A percentile compares a stretch with the other conserved stretches of the same genome.
Conservation (phyloP, 2,113 vertebrate genomes). For the Saccopteryx leptura region DNA sequence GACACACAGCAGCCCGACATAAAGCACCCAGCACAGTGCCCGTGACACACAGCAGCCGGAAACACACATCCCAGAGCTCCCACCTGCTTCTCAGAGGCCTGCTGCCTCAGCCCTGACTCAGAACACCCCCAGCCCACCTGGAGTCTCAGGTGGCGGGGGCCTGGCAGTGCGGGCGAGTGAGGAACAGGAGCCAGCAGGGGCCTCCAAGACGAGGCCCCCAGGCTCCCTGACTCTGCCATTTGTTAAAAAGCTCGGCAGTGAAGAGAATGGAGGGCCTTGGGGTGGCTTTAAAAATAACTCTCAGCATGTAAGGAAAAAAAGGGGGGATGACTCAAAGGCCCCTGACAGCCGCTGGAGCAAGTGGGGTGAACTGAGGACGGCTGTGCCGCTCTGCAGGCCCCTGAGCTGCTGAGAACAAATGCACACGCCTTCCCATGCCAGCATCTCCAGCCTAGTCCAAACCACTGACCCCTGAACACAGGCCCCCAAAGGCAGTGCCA, state of each 20-base stretch:
- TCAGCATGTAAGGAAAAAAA: not conserved
- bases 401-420: not conserved
- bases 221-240: not conserved
- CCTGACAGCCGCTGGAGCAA: not conserved
- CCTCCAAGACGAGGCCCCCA: not conserved
- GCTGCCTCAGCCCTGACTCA: not conserved
- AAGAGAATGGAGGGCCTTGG: not conserved
- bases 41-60: not conserved
- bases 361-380: not conserved
- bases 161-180: not conserved
- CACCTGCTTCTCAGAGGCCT: not conserved
- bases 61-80: not conserved
- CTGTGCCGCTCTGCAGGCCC: not conserved
- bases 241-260: not conserved
- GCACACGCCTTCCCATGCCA: not conserved
- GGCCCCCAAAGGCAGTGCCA: not conserved
- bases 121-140: fast-evolving
- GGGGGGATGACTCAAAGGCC: not conserved
- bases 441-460: not conserved
- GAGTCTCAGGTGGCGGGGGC: not conserved
- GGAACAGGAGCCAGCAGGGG: not conserved
- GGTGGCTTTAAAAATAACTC: not conserved
- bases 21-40: too few species aligned
- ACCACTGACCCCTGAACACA: not conserved
- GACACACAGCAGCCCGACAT: too few species aligned